Evolutionary conservation across 2,888 invertebrate genomes (phyloP), one percentile per base, ranked within the genome.

Genomic region (Cactoblastis cactorum): DNA sequence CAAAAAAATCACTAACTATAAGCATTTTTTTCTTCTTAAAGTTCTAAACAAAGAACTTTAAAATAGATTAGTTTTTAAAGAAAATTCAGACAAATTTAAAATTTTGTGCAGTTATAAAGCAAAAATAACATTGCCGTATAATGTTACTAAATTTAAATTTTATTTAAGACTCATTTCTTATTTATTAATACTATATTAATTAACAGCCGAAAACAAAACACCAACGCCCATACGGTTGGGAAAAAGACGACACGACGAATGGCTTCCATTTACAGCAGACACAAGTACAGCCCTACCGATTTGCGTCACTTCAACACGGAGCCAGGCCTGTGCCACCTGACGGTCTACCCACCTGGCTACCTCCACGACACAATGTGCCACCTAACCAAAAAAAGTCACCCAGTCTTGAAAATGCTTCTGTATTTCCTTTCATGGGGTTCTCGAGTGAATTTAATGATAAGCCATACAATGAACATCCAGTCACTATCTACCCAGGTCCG

Each of bases 221-320:
- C 68, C 94, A 93, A 74, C 91, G 94, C 61, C 94, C 94, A 4
- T 94, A 92, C 67, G 94, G 94, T 19, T 94, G 94, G 94, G 93
- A 94, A 64, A 92, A 91, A 61, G 85, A 91, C 60, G 84, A 84
- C 47, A 59, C 69, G 18, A 59, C 69, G 18, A 80, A 74, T 52
- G 80, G 75, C 4, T 87, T 86, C 59, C 80, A 83, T 46, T 69
- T 87, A 19, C 91, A 92, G 50, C 92, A 91, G 41, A 91, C 92
- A 11, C 91, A 92, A 51, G 91, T 90, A 18, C 92, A 92, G 24
- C 91, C 92, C 43, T 92, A 92, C 70, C 86, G 91, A 59, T 94
- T 93, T 71, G 92, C 93, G 52, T 94, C 94, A 59, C 84, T 94
- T 56, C 94, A 93, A 54, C 93, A 93, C 74, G 92, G 92, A 58